phyloP scores from a whole-genome alignment of 2,113 vertebrate species.

The Rhynchopsitta pachyrhyncha region DNA sequence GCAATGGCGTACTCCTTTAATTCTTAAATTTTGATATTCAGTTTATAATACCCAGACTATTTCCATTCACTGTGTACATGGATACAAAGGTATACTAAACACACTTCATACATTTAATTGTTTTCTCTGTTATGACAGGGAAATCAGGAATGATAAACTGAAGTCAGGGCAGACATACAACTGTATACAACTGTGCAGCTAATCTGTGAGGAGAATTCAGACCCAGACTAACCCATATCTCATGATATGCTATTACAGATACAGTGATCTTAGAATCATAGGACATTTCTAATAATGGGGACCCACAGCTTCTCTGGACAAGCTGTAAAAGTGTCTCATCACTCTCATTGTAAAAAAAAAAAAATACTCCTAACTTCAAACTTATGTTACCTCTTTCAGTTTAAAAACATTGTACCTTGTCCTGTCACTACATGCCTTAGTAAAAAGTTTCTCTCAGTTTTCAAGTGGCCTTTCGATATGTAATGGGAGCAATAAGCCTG shows the following conservation, averaged over 20 bases:
- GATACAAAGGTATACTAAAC: not conserved
- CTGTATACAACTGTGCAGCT: not conserved
- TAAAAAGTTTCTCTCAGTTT: not conserved
- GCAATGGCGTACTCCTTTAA: not conserved
- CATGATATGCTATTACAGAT: not conserved
- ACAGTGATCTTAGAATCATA: fast-evolving
- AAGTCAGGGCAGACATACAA: not conserved
- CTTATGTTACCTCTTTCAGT: not conserved
- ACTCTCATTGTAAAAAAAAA: not conserved
- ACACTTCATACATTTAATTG: not conserved
- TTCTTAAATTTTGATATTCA: not conserved
- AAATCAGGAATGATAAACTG: not conserved
- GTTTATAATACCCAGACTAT: not conserved
- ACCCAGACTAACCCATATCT: not conserved
- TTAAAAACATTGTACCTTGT: not conserved
- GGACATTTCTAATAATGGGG: not conserved
- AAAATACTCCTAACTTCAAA: not conserved
- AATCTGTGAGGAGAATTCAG: not conserved
- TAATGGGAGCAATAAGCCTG: not conserved
- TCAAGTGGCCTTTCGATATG: not conserved
- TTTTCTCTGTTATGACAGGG: not conserved
- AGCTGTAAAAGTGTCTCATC: not conserved
- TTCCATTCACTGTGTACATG: not conserved
- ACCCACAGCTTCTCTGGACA: not conserved
- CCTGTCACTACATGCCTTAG: not conserved